Percentiles rank a stretch among this genome's conserved stretches.
Evolutionary conservation across 2,888 invertebrate species (phyloP).

Genomic region (Pardosa pseudoannulata): DNA sequence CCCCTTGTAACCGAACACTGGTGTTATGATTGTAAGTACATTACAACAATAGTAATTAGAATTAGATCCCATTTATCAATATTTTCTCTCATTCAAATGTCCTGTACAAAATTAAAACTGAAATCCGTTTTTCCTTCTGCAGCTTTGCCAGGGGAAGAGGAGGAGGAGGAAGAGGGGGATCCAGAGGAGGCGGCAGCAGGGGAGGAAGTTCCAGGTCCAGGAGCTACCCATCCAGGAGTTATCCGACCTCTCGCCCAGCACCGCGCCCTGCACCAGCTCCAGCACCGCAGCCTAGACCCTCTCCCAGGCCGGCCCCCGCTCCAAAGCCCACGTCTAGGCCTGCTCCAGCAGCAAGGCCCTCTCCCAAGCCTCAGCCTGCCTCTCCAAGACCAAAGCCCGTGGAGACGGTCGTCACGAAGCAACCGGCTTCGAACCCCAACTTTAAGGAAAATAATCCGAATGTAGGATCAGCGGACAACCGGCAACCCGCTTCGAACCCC

Average conservation of each 20-base stretch:
- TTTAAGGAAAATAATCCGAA: conserved; percentile 16
- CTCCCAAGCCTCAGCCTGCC: neutral
- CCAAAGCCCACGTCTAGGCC: neutral
- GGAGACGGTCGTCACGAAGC: neutral
- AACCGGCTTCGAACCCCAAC: conserved; percentile 29
- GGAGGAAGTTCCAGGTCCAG: neutral
- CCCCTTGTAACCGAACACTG: too few relatives aligned
- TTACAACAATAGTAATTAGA: too few relatives aligned
- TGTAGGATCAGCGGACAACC: neutral
- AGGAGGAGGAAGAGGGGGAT: conserved; percentile 24
- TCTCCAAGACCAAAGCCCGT: conserved; percentile 24
- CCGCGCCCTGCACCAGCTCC: neutral
- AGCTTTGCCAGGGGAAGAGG: neutral
- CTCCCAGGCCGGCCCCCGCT: neutral
- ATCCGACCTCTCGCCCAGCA: too few relatives aligned
- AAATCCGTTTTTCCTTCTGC: neutral
- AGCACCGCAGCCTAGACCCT: neutral
- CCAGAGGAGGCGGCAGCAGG: conserved; percentile 21
- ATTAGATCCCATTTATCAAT: too few relatives aligned
- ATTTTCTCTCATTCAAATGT: too few relatives aligned
- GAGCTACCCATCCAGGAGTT: neutral
- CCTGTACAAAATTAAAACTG: too few relatives aligned
- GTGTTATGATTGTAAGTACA: too few relatives aligned
- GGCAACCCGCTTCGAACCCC: conserved; percentile 20
- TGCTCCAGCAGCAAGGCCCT: neutral